Percentiles rank a stretch among this genome's conserved stretches.
These are phyloP conservation scores for Ceramica pisi DNA, from an alignment of 2,888 invertebrate genomes.

Conservation along the genomic window DNA sequence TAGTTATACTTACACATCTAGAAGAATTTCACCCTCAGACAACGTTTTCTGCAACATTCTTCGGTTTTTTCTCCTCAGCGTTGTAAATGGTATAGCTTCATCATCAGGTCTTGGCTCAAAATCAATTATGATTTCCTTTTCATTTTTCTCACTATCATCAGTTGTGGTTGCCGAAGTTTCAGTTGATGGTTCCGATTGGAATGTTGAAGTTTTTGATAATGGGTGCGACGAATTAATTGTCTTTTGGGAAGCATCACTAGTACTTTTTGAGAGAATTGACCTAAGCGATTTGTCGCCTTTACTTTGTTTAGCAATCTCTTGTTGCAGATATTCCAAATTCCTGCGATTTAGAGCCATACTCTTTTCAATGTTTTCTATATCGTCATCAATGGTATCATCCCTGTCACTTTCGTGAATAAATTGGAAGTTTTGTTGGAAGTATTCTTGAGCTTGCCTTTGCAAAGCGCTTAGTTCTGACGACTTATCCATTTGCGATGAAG, in stretches of 20 bases:
- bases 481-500: slow-evolving; percentile 86
- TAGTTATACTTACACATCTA: slow-evolving; percentile 89
- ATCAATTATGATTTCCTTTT: slow-evolving; percentile 96
- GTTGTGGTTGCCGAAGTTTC: slow-evolving; percentile 89
- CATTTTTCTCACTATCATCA: slow-evolving; percentile 91
- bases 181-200: slow-evolving; percentile 90
- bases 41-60: slow-evolving; percentile 93
- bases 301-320: slow-evolving; percentile 89
- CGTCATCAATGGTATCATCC: slow-evolving; percentile 89
- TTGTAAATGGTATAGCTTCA: slow-evolving; percentile 92
- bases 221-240: slow-evolving; percentile 84
- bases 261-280: slow-evolving; percentile 86
- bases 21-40: slow-evolving; percentile 95
- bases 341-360: slow-evolving; percentile 89
- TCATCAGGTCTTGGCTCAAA: slow-evolving; percentile 94
- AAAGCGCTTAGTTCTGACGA: slow-evolving; percentile 85
- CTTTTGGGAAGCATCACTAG: slow-evolving; percentile 87
- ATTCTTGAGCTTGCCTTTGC: slow-evolving; percentile 87
- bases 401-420: slow-evolving; percentile 89
- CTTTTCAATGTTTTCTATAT: slow-evolving; percentile 89
- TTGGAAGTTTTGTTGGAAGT: slow-evolving; percentile 90
- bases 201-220: slow-evolving; percentile 88
- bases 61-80: slow-evolving; percentile 87
- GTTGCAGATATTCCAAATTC: slow-evolving; percentile 88
- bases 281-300: slow-evolving; percentile 83